phyloP scores from a whole-genome alignment of 64 coral and sea anemone species.

The Actinia equina region DNA sequence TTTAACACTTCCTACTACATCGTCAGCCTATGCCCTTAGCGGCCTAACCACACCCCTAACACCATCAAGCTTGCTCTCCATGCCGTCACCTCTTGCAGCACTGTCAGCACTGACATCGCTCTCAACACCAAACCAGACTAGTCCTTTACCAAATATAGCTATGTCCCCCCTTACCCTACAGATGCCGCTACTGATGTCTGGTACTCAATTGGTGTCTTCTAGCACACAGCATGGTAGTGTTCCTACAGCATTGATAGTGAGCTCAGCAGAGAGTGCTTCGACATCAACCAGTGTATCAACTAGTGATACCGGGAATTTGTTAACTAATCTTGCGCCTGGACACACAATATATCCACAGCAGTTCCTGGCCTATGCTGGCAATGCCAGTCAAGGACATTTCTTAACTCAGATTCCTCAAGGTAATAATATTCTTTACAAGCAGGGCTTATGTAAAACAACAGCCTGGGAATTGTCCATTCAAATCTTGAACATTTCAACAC shows the following conservation, averaged over 20 bases:
- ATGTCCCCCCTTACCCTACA: constrained; percentile 79
- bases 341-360: constrained; percentile 60
- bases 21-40: constrained; percentile 30
- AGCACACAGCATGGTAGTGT: constrained; percentile 30
- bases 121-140: constrained; percentile 88
- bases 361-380: constrained; percentile 46
- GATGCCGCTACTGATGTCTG: constrained; percentile 58
- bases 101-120: constrained; percentile 86
- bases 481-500: not conserved
- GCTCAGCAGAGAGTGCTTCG: not conserved
- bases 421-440: not conserved
- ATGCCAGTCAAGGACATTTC: constrained; percentile 27
- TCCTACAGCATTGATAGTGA: constrained; percentile 3
- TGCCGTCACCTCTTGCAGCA: constrained; percentile 83
- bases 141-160: constrained; percentile 79
- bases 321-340: constrained; percentile 12
- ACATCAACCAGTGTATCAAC: constrained; percentile 1
- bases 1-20: constrained; percentile 77
- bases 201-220: constrained; percentile 49
- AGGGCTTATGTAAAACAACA: too few species aligned
- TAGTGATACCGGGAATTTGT: constrained; percentile 7
- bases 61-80: constrained; percentile 66
- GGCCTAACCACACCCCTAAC: constrained; percentile 71
- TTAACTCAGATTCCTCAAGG: constrained; percentile 49
- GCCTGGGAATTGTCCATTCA: too few species aligned